Base-by-base conservation (phyloP, 2,888 invertebrate species). In the Cosmorhoe ocellata region DNA sequence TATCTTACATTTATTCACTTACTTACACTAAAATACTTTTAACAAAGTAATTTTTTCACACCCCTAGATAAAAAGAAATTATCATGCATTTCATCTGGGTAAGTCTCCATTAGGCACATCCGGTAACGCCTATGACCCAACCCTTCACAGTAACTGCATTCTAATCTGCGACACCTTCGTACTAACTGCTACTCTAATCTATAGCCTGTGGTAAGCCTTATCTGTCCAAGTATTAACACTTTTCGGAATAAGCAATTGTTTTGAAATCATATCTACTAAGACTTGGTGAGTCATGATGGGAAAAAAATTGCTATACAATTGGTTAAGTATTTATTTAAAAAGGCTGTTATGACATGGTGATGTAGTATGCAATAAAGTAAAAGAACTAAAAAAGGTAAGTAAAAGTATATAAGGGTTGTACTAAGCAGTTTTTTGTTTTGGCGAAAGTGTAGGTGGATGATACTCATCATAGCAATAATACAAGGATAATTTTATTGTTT, bases 201-300 rank as follows among this genome's bases (percentile, higher is more conserved):
- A 62, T 59, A 56, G 47, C 53, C 58, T 50, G 78, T 76, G 75
- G 75, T 76, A 78, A 48, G 44, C 67, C 70, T 79, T 76, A 81
- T 76, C 81, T 63, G 46, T 54, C 66, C 66, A 62, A 46, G 57
- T 64, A 73, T 80, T 79, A 81, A 65, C 75, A 74, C 70, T 78
- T 76, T 72, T 64, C 50, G 56, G 71, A 70, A 74, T 56, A 45
- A 33, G 34, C 59, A 4, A 61, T 71, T 71, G 65, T 72, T 63
- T 69, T 63, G 69, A 51, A 51, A 50, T 52, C 59, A 64, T 24
- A 59, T 71, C 64, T 68, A 62, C 54, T 27, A 36, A 33, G 8
- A 30, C 34, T 10, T 13, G 50, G 42, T 61, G 58, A 59, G 56
- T 60, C 58, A 63, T 44, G 32, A 43, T 58, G 56, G 42, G 53